A percentile compares a stretch with the other conserved stretches of the same genome.
Conservation (phyloP, 2,888 invertebrate genomes). For the Heterodera filipjevi region DNA sequence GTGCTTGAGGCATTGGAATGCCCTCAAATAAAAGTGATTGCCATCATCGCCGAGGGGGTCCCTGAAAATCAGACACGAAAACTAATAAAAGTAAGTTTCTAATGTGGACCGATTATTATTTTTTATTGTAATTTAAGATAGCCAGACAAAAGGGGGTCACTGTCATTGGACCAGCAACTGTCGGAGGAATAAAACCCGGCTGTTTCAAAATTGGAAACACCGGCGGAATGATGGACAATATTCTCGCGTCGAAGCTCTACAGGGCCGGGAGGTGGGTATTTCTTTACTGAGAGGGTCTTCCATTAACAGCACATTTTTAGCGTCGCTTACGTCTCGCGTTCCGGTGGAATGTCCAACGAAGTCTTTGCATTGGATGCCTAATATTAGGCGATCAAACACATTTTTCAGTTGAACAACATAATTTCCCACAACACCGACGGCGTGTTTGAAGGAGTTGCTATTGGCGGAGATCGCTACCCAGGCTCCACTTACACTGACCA, state of each 20-base stretch:
- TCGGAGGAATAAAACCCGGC: constrained; percentile 96
- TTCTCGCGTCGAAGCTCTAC: constrained; percentile 93
- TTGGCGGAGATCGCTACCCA: constrained; percentile 93
- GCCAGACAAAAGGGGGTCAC: constrained; percentile 77
- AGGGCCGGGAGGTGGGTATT: constrained; percentile 76
- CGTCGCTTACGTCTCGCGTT: constrained; percentile 95
- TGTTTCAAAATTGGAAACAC: constrained; percentile 96
- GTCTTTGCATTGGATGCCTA: not conserved
- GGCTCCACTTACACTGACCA: constrained; percentile 98
- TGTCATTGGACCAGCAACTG: constrained; percentile 76
- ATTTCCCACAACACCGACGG: constrained; percentile 94
- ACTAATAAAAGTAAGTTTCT: constrained; percentile 72
- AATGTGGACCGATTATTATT: not conserved
- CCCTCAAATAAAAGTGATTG: constrained; percentile 78
- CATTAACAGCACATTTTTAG: constrained; percentile 70
- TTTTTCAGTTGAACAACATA: constrained; percentile 83
- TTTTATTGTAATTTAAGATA: constrained; percentile 27
- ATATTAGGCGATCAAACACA: not conserved
- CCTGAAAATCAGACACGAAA: constrained; percentile 97
- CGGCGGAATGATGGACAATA: constrained; percentile 99
- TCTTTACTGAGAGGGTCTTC: not conserved
- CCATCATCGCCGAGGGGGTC: constrained; percentile 98
- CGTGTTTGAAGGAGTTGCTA: constrained; percentile 95
- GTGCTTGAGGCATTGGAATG: constrained; percentile 90
- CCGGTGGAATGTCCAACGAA: constrained; percentile 99